phyloP scores from a whole-genome alignment of 2,888 invertebrate species.

The Buathra laborator region DNA sequence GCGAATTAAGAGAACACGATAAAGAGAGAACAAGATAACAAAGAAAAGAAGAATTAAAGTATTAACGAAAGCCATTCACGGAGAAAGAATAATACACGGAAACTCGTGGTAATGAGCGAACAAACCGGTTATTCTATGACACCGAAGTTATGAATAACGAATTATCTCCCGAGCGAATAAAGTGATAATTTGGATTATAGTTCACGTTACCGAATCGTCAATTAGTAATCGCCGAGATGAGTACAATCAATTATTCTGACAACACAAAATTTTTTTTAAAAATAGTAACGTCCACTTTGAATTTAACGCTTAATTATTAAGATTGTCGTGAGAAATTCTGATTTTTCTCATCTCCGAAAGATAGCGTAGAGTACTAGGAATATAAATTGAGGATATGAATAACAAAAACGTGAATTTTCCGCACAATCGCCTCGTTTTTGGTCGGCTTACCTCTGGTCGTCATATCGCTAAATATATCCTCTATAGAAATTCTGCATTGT shows the following conservation, averaged over 20 bases:
- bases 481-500: background rate
- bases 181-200: background rate
- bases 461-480: slow-evolving; percentile 17
- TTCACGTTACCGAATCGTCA: slow-evolving; percentile 31
- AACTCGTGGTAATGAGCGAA: slow-evolving; percentile 47
- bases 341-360: slow-evolving; percentile 15
- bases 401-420: background rate
- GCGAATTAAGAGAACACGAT: background rate
- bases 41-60: background rate
- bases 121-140: slow-evolving; percentile 8
- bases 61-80: background rate
- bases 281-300: background rate
- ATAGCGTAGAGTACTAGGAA: slow-evolving; percentile 6
- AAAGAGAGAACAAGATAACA: background rate
- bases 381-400: background rate
- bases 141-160: background rate
- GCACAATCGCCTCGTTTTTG: slow-evolving; percentile 36
- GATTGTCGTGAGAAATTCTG: background rate
- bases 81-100: background rate
- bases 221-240: background rate
- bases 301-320: background rate
- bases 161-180: background rate
- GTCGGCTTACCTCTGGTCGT: background rate
- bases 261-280: background rate
- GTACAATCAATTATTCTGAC: background rate